These are phyloP conservation scores for Apostichopus japonicus DNA, from an alignment of 35 echinoderm and acorn worm genomes.

Conservation along the genomic window DNA sequence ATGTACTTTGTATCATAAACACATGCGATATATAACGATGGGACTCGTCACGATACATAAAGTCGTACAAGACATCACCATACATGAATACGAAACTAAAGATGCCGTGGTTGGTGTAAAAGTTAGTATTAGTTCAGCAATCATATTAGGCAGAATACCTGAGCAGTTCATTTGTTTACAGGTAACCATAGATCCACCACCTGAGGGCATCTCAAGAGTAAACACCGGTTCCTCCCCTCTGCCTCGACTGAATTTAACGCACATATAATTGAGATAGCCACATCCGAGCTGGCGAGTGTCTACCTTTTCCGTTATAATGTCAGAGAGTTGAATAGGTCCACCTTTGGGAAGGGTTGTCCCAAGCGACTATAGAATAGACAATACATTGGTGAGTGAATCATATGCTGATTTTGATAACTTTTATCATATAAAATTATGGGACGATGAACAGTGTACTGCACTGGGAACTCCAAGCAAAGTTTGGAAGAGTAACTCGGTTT, in stretches of 20 bases:
- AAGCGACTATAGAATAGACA: neutral
- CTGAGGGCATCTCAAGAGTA: neutral
- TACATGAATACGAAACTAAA: too few species aligned
- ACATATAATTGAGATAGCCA: neutral
- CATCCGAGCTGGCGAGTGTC: neutral
- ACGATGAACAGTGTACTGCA: too few species aligned
- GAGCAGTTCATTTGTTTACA: constrained; percentile 17
- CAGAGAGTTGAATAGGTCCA: neutral
- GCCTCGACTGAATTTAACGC: neutral
- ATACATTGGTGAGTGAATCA: neutral
- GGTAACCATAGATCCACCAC: neutral
- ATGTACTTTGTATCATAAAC: too few species aligned
- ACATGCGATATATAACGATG: too few species aligned
- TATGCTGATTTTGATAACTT: neutral
- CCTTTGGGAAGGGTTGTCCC: neutral
- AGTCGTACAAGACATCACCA: too few species aligned
- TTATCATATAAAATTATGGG: too few species aligned
- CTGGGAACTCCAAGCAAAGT: neutral
- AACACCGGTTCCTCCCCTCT: neutral
- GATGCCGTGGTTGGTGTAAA: too few species aligned
- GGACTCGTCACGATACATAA: too few species aligned
- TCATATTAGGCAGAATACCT: neutral
- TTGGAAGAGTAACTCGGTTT: neutral
- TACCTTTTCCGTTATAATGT: neutral
- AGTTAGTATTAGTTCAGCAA: too few species aligned